phyloP scores from a whole-genome alignment of 2,888 invertebrate species.

The Oxyscelio sp. region DNA sequence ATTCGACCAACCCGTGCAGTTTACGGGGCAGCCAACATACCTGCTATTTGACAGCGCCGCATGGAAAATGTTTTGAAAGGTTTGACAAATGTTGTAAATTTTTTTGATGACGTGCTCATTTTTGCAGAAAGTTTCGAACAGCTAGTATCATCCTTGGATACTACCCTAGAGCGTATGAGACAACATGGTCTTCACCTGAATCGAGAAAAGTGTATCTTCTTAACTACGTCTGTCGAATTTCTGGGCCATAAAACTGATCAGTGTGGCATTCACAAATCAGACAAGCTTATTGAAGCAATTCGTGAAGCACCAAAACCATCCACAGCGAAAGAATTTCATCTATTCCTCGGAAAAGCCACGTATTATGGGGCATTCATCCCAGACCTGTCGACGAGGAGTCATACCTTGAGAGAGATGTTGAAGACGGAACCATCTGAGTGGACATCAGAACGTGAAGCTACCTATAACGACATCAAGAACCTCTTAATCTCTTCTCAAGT shows the following conservation, averaged over 20 bases:
- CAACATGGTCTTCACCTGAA: slow-evolving; percentile 28
- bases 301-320: slow-evolving; percentile 5
- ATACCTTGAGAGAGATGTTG: slow-evolving; percentile 8
- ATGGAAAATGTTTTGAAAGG: slow-evolving; percentile 27
- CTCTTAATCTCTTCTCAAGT: slow-evolving; percentile 21
- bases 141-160: slow-evolving; percentile 6
- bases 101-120: slow-evolving; percentile 37
- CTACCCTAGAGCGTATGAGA: slow-evolving; percentile 1
- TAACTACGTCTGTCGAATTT: slow-evolving; percentile 10
- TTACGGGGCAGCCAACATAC: neutral
- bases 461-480: slow-evolving; percentile 17
- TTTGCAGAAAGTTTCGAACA: slow-evolving; percentile 23
- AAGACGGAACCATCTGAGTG: neutral
- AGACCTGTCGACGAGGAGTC: slow-evolving; percentile 12
- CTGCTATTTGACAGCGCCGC: slow-evolving; percentile 25
- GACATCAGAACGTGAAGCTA: neutral
- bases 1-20: slow-evolving; percentile 42
- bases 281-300: slow-evolving; percentile 27
- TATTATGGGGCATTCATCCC: slow-evolving; percentile 33
- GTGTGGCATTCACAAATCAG: slow-evolving; percentile 32
- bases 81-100: slow-evolving; percentile 21
- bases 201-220: slow-evolving; percentile 20
- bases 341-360: slow-evolving; percentile 34
- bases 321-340: slow-evolving; percentile 21
- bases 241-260: slow-evolving; percentile 24